A percentile compares a stretch with the other conserved stretches of the same genome.
Conservation (phyloP, 35 echinoderm and acorn worm genomes). For the Eucidaris tribuloides region DNA sequence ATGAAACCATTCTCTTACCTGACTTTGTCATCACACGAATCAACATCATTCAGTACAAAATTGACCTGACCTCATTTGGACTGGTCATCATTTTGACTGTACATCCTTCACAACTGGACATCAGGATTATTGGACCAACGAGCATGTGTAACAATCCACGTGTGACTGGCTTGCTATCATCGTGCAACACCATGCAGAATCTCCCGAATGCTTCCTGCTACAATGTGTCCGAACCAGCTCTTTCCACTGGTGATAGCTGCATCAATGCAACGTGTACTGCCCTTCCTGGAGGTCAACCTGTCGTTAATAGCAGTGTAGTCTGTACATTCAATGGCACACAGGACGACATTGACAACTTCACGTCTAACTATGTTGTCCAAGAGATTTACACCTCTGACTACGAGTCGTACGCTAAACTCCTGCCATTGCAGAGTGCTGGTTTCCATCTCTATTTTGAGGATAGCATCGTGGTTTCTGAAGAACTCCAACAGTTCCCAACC, state of each 20-base stretch:
- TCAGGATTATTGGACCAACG: slow-evolving; percentile 26
- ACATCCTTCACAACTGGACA: slow-evolving; percentile 41
- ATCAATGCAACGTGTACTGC: neutral
- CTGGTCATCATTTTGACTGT: slow-evolving; percentile 46
- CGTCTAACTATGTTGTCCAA: slow-evolving; percentile 11
- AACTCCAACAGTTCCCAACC: slow-evolving; percentile 22
- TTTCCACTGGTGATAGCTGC: neutral
- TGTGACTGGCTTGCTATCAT: slow-evolving; percentile 37
- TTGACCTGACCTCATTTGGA: slow-evolving; percentile 15
- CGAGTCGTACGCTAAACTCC: slow-evolving; percentile 22
- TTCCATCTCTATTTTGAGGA: slow-evolving; percentile 61
- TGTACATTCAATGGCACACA: slow-evolving; percentile 26
- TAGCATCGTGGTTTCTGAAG: slow-evolving; percentile 34
- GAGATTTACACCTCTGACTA: neutral
- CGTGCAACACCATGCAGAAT: slow-evolving; percentile 54
- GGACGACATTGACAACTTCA: slow-evolving; percentile 47
- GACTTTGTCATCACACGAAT: slow-evolving; percentile 38
- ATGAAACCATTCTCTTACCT: slow-evolving; percentile 21
- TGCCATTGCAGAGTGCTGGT: slow-evolving; percentile 47
- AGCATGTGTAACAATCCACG: slow-evolving; percentile 33
- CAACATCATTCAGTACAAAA: slow-evolving; percentile 45
- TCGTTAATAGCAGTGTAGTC: neutral
- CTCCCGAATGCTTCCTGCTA: slow-evolving; percentile 2
- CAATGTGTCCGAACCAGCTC: too few relatives aligned
- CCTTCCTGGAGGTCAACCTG: neutral